Conservation (phyloP, 2,113 vertebrate species). For the Burhinus oedicnemus region DNA sequence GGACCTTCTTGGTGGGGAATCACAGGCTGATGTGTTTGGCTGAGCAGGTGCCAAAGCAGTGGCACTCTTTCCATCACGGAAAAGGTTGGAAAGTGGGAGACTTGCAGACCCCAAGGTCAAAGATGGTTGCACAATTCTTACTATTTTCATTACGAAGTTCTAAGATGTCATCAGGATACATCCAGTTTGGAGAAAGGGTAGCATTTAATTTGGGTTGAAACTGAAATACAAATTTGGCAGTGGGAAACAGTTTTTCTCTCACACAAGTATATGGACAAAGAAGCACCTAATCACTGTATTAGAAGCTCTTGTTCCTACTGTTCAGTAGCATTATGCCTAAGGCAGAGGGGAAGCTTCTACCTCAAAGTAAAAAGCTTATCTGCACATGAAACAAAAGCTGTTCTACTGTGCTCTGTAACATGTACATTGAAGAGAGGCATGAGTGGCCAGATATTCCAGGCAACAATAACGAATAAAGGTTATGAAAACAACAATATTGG, state of each 20-base stretch:
- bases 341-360: not conserved
- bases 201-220: not conserved
- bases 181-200: not conserved
- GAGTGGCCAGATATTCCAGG: not conserved
- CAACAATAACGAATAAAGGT: not conserved
- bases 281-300: not conserved
- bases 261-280: not conserved
- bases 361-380: not conserved
- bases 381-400: not conserved
- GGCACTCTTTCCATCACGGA: not conserved
- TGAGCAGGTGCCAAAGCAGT: not conserved
- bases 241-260: not conserved
- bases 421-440: not conserved
- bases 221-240: not conserved
- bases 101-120: rapidly evolving
- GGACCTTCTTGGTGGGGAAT: not conserved
- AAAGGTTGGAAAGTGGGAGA: not conserved
- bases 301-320: not conserved
- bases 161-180: not conserved
- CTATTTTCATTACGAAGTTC: not conserved
- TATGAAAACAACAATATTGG: not conserved
- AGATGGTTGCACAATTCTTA: not conserved
- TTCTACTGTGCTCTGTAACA: not conserved
- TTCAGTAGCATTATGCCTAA: not conserved
- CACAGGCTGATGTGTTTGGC: not conserved